These are phyloP conservation scores for Melitaea athalia DNA, from an alignment of 2,888 invertebrate genomes.

Conservation along the genomic window DNA sequence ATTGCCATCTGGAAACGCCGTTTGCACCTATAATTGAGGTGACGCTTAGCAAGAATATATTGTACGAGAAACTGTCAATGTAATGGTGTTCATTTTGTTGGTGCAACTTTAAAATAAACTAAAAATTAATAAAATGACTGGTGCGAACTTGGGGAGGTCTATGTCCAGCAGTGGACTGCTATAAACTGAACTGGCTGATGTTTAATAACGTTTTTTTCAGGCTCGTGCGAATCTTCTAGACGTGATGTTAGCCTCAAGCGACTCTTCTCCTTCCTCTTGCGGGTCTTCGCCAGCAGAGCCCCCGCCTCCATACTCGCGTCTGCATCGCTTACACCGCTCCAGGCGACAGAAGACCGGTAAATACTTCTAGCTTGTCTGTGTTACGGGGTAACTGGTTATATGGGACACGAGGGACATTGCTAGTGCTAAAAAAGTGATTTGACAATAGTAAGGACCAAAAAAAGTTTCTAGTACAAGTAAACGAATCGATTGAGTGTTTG, in stretches of 20 bases:
- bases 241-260: conserved; percentile 89
- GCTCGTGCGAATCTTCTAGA: conserved; percentile 89
- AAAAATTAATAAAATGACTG: too few relatives aligned
- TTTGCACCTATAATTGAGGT: too few relatives aligned
- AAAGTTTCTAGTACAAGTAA: background rate
- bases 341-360: conserved; percentile 90
- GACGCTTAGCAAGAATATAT: too few relatives aligned
- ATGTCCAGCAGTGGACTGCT: too few relatives aligned
- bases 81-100: too few relatives aligned
- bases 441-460: background rate
- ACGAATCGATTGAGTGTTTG: background rate
- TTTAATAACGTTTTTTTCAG: conserved; percentile 60
- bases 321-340: conserved; percentile 86
- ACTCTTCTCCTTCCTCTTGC: conserved; percentile 86
- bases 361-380: conserved; percentile 38
- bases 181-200: background rate
- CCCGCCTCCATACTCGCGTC: conserved; percentile 83
- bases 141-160: too few relatives aligned
- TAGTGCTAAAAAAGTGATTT: background rate
- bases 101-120: too few relatives aligned
- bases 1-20: too few relatives aligned
- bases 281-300: conserved; percentile 82
- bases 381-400: background rate
- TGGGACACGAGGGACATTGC: background rate
- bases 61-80: too few relatives aligned